Base-by-base conservation (phyloP, 2,888 invertebrate genomes). In the Calephelis perditalis region DNA sequence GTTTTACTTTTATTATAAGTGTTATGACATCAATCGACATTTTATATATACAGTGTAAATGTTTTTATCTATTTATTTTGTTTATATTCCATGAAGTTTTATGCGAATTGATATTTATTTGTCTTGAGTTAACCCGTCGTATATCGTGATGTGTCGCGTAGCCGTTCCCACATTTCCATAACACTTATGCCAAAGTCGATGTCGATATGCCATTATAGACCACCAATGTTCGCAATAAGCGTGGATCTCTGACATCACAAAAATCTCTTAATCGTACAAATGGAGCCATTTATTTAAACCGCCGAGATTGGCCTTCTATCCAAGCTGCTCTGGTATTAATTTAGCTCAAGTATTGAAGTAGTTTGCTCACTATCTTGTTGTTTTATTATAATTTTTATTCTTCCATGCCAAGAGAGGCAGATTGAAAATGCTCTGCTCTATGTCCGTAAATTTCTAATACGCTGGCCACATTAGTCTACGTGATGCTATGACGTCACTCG, bases 1-100 rank as follows among this genome's bases (percentile, higher is more conserved):
- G 83, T 89, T 89, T 88, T 88, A 88, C 81, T 86, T 88, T 89
- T 89, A 87, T 84, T 82, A 77, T 89, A 89, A 89, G 89, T 89
- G 89, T 90, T 89, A 89, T 82, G 83, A 84, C 89, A 85, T 89
- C 88, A 85, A 86, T 88, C 88, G 84, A 86, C 84, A 85, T 88
- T 87, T 85, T 87, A 88, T 86, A 85, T 86, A 77, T 70, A 73
- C 64, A 79, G 73, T 88, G 84, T 89, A 87, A 80, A 88, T 87
- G 87, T 84, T 86, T 87, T 86, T 87, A 86, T 84, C 80, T 85
- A 84, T 87, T 85, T 85, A 83, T 86, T 86, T 80, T 75, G 75
- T 75, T 83, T 58, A 52, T 60, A 45, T 85, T 79, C 80, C 86
- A 87, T 87, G 86, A 88, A 87, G 84, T 89, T 87, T 56, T 84